Base-by-base conservation (phyloP, 2,888 invertebrate species). In the Hydroisotoma schaefferi region DNA sequence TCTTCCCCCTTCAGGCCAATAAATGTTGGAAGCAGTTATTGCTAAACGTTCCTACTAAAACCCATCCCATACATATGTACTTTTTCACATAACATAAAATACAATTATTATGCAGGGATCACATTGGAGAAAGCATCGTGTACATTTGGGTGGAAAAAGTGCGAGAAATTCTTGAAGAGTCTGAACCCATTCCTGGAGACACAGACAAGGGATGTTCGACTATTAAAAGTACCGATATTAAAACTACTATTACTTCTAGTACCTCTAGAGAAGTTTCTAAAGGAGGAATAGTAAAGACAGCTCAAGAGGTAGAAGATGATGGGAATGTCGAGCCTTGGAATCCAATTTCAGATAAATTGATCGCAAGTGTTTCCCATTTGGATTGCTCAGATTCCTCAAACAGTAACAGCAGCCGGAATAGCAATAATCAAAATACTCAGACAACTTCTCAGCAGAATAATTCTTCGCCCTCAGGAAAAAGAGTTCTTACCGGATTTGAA, bases 81-180 rank as follows among this genome's bases (percentile, higher is more conserved):
- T 10, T 33, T 12, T 33, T 33, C 12, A 12, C 33, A 33, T 10
- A 33, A 12, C 12, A 10, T 33, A 33, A 33, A 8, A 33, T 33
- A 33, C 33, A 33, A 33, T 12, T 33, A 12, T 46, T 46, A 70
- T 74, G 18, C 77, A 87, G 87, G 74, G 83, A 85, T 57, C 83
- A 85, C 75, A 73, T 83, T 61, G 88, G 88, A 29, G 83, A 85
- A 75, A 83, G 83, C 67, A 82, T 89, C 2, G 77, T 89, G 28
- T 89, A 83, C 75, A 82, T 87, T 73, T 88, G 88, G 87, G 84
- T 87, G 12, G 88, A 88, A 75, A 84, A 82, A 75, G 80, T 88
- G 57, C 78, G 87, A 73, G 87, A 87, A 75, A 79, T 83, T 63
- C 75, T 82, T 27, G 51, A 52, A 37, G 51, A 52, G 29, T n/a